These are phyloP conservation scores for Leucophenga maculata DNA, from an alignment of 2,888 invertebrate species.

Conservation along the genomic window DNA sequence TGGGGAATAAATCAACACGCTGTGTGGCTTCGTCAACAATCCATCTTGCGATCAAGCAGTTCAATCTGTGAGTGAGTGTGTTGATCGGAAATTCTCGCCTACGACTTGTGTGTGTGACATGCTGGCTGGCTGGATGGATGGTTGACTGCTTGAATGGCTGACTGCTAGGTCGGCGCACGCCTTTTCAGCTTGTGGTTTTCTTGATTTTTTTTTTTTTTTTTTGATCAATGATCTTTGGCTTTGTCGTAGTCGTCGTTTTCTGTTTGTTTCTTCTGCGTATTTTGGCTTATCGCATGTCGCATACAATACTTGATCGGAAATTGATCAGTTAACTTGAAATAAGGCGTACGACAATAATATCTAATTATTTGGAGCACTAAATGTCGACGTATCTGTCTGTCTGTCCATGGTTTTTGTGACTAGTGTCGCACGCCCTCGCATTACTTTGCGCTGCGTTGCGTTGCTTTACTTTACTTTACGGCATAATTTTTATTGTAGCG, in stretches of 20 bases:
- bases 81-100: constrained; percentile 66
- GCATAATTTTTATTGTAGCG: not conserved
- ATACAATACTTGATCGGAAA: constrained; percentile 36
- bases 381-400: not conserved
- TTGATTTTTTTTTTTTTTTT: constrained; percentile 29
- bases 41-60: constrained; percentile 44
- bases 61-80: constrained; percentile 50
- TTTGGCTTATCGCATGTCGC: constrained; percentile 20
- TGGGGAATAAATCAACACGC: constrained; percentile 69
- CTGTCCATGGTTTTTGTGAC: not conserved
- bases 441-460: not conserved
- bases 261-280: constrained; percentile 21
- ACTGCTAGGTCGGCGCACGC: constrained; percentile 7
- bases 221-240: constrained; percentile 46
- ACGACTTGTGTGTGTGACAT: constrained; percentile 59
- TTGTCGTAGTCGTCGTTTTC: not conserved
- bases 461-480: not conserved
- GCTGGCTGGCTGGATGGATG: constrained; percentile 26
- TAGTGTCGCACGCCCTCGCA: constrained; percentile 41
- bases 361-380: constrained; percentile 29
- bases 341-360: constrained; percentile 36
- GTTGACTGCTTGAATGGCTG: not conserved
- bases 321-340: constrained; percentile 58
- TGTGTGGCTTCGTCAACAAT: constrained; percentile 65
- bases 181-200: constrained; percentile 11